phyloP scores from a whole-genome alignment of 2,113 vertebrate species.

The Forbesichthys papilliferus region DNA sequence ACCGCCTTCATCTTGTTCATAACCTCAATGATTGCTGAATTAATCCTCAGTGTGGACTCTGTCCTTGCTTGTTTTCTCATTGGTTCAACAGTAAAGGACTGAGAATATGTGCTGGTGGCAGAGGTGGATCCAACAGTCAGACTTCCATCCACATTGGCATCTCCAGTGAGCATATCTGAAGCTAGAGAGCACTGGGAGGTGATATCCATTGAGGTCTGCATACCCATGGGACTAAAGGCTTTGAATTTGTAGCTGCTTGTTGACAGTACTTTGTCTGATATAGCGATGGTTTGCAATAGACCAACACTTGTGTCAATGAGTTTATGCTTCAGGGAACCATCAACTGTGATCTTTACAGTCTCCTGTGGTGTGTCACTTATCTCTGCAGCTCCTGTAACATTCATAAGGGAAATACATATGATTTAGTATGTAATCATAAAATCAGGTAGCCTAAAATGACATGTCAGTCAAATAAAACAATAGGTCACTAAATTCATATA shows the following conservation, averaged over 20 bases:
- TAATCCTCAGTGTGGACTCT: conserved; percentile 79
- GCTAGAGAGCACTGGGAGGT: conserved; percentile 67
- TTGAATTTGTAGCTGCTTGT: conserved; percentile 73
- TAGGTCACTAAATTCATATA: neutral
- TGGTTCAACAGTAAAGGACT: conserved; percentile 73
- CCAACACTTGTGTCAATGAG: conserved; percentile 78
- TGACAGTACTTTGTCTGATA: conserved; percentile 57
- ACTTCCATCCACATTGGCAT: conserved; percentile 75
- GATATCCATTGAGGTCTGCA: conserved; percentile 75
- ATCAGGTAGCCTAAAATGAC: neutral
- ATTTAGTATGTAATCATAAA: neutral
- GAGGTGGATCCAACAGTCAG: conserved; percentile 71
- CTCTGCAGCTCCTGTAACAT: conserved; percentile 75
- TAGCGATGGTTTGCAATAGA: conserved; percentile 62
- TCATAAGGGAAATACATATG: conserved; percentile 18
- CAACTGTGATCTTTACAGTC: conserved; percentile 60
- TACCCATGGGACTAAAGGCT: conserved; percentile 71
- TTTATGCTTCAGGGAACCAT: conserved; percentile 78
- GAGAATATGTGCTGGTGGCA: conserved; percentile 70
- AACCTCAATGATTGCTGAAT: conserved; percentile 79
- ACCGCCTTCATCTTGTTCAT: conserved; percentile 77
- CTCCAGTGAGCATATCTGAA: conserved; percentile 65
- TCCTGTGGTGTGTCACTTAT: conserved; percentile 66
- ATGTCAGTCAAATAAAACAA: neutral
- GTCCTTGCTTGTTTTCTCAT: conserved; percentile 66